Percentiles rank a stretch among this genome's conserved stretches.
phyloP scores from a whole-genome alignment of 2,888 invertebrate genomes.

The Neocrepidodera transversa region DNA sequence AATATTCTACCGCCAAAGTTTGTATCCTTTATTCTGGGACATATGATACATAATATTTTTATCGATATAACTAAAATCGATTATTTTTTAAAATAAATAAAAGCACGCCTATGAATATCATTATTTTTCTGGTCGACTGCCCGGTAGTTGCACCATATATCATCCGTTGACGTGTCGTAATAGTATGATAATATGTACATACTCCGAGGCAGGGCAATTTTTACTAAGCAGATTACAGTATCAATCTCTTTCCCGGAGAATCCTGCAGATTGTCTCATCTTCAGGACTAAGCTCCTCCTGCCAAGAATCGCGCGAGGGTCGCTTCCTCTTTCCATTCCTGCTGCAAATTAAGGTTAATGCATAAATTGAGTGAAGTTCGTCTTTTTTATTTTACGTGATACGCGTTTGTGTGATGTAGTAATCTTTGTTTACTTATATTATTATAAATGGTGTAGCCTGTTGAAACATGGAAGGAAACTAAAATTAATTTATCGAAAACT shows the following conservation, averaged over 20 bases:
- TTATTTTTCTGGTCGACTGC: conserved; percentile 58
- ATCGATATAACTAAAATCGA: no score
- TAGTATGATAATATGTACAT: conserved; percentile 63
- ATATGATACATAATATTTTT: no score
- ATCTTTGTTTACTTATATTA: no score
- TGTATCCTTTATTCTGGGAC: no score
- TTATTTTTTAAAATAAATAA: no score
- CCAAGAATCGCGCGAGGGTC: conserved; percentile 27
- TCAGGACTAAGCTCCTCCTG: conserved; percentile 36
- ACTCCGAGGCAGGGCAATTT: conserved; percentile 60
- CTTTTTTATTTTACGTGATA: no score
- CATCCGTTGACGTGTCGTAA: conserved; percentile 62
- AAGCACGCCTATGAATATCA: conserved; percentile 40
- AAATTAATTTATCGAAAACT: no score
- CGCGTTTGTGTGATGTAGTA: no score
- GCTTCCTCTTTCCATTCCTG: conserved; percentile 47
- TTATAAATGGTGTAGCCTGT: no score
- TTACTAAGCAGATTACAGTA: conserved; percentile 62
- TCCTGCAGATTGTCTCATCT: conserved; percentile 51
- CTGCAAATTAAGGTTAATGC: conserved; percentile 55
- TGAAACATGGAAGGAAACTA: no score
- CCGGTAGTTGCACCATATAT: conserved; percentile 58
- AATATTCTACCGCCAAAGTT: no score
- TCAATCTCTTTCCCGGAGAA: conserved; percentile 59
- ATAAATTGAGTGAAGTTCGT: conserved; percentile 39